These are phyloP conservation scores for Mechanitis mazaeus DNA, from an alignment of 2,888 invertebrate genomes.

Conservation along the genomic window DNA sequence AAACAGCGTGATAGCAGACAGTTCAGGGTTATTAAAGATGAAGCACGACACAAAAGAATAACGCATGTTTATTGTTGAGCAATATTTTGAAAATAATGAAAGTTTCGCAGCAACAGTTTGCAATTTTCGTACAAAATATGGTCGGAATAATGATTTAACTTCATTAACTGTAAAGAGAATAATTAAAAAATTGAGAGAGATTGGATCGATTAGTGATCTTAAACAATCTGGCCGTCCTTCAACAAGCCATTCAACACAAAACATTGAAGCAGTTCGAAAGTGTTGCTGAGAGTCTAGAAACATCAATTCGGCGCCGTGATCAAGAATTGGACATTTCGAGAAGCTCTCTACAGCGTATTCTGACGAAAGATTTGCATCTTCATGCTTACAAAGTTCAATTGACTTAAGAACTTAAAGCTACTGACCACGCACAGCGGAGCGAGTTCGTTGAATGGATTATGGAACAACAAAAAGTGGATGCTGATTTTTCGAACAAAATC, in stretches of 20 bases:
- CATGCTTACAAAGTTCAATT: background rate
- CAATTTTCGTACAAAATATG: background rate
- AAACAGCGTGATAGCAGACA: background rate
- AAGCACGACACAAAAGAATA: constrained; percentile 1
- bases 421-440: constrained; percentile 7
- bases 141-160: too few species aligned
- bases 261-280: too few species aligned
- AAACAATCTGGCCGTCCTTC: background rate
- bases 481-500: too few species aligned
- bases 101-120: constrained; percentile 3
- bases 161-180: constrained; percentile 7
- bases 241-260: too few species aligned
- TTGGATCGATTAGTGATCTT: constrained; percentile 4
- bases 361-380: too few species aligned
- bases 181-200: constrained; percentile 1
- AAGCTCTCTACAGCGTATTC: too few species aligned
- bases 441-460: background rate
- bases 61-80: constrained; percentile 1
- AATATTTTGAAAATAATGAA: constrained; percentile 2
- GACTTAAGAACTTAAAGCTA: constrained; percentile 9
- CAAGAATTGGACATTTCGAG: too few species aligned
- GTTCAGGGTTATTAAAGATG: background rate
- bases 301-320: too few species aligned
- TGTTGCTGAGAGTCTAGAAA: too few species aligned
- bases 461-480: background rate